These are phyloP conservation scores for Hippocampus abdominalis DNA, from an alignment of 2,113 vertebrate species.

Conservation along the genomic window DNA sequence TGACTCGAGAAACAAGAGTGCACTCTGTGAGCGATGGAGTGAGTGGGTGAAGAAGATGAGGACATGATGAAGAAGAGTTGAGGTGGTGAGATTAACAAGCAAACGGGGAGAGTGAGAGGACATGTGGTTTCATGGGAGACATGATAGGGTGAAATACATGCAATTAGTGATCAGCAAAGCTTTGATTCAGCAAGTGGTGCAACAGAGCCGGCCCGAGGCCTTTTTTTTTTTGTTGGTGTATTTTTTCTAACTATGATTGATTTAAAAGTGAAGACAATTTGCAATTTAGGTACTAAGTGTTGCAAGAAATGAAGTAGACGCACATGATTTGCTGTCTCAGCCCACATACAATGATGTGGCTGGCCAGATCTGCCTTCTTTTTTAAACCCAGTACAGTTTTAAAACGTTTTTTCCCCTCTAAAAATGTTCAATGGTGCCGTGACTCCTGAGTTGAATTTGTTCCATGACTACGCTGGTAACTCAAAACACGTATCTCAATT, in stretches of 20 bases:
- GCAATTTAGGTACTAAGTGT: too few species aligned
- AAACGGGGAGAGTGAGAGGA: slow-evolving; percentile 25
- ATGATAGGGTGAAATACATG: slow-evolving; percentile 31
- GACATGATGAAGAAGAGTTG: slow-evolving; percentile 25
- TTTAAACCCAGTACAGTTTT: too few species aligned
- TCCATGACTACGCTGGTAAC: too few species aligned
- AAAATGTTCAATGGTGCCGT: too few species aligned
- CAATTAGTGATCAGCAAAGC: slow-evolving; percentile 25
- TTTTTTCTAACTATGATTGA: too few species aligned
- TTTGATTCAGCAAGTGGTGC: not conserved
- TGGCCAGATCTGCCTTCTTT: not conserved
- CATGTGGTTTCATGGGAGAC: slow-evolving; percentile 19
- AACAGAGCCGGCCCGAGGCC: not conserved
- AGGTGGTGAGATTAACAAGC: slow-evolving; percentile 58
- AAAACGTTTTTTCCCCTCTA: too few species aligned
- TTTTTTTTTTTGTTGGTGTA: not conserved
- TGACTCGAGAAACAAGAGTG: slow-evolving; percentile 70
- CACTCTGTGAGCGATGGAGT: slow-evolving; percentile 59
- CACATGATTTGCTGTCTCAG: not conserved
- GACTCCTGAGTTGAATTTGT: too few species aligned
- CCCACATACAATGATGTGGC: not conserved
- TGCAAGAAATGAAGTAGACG: not conserved
- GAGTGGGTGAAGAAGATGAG: slow-evolving; percentile 19
- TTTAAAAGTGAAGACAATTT: too few species aligned
- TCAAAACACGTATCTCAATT: too few species aligned